phyloP scores from a whole-genome alignment of 2,113 vertebrate species.

The Rana temporaria region DNA sequence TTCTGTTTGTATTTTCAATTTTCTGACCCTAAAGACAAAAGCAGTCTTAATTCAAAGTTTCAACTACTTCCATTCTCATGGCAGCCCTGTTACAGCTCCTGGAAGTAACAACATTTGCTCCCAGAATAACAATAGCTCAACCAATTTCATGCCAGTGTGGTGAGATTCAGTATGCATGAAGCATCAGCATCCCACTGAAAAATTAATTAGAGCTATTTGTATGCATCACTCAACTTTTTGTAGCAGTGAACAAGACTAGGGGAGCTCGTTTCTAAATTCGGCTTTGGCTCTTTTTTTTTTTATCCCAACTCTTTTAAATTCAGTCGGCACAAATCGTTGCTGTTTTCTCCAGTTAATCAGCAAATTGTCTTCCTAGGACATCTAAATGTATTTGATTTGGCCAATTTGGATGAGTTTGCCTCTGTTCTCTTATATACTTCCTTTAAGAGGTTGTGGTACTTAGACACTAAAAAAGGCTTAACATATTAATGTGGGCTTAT shows the following conservation, averaged over 20 bases:
- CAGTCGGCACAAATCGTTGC: constrained; percentile 66
- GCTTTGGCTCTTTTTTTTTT: constrained; percentile 60
- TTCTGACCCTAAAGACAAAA: constrained; percentile 7
- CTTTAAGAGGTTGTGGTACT: no score
- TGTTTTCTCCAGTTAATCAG: constrained; percentile 62
- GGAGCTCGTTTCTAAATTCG: constrained; percentile 42
- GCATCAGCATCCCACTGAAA: constrained; percentile 59
- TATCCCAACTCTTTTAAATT: constrained; percentile 51
- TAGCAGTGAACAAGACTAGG: constrained; percentile 54
- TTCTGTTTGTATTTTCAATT: not conserved
- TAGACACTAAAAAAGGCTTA: no score
- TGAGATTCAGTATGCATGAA: constrained; percentile 59
- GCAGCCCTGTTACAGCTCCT: constrained; percentile 5
- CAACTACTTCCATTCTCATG: constrained; percentile 31
- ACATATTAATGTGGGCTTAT: no score
- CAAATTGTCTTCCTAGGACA: constrained; percentile 58
- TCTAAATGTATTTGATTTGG: constrained; percentile 47
- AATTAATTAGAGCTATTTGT: constrained; percentile 67
- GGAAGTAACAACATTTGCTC: not conserved
- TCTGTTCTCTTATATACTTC: no score
- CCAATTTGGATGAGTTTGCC: no score
- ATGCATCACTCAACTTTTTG: constrained; percentile 60
- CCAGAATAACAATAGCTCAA: constrained; percentile 39
- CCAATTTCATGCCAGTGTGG: constrained; percentile 45
- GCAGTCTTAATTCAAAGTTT: not conserved